Percentiles rank a stretch among this genome's conserved stretches.
These are phyloP conservation scores for Lacerta viridis DNA, from an alignment of 2,797 vertebrate genomes.

Conservation along the genomic window DNA sequence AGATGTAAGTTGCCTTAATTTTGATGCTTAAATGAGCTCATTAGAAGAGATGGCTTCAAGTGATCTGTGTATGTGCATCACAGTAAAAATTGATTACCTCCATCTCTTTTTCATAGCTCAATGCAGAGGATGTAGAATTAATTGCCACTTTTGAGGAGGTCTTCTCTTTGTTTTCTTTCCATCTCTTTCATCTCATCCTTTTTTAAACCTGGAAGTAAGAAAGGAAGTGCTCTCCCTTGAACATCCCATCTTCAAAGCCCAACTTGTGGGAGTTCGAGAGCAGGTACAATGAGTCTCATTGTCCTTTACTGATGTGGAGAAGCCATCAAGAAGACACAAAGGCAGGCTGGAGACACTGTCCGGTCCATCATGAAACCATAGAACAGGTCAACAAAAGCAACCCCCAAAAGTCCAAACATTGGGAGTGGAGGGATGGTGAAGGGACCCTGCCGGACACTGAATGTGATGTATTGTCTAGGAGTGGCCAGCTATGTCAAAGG, in stretches of 20 bases:
- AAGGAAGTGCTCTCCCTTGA: conserved; percentile 41
- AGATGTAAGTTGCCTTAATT: background rate
- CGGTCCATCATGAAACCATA: conserved; percentile 42
- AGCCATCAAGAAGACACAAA: conserved; percentile 59
- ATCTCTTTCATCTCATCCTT: conserved; percentile 22
- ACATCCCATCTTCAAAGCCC: conserved; percentile 67
- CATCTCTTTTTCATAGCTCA: background rate
- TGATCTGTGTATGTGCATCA: background rate
- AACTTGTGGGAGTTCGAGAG: conserved; percentile 36
- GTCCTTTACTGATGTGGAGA: conserved; percentile 66
- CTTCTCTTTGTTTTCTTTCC: conserved; percentile 23
- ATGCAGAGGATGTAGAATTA: background rate
- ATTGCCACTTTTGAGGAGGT: background rate
- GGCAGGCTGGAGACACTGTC: conserved; percentile 51
- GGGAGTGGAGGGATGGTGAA: conserved; percentile 32
- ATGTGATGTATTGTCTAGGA: conserved; percentile 82
- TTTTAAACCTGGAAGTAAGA: conserved; percentile 53
- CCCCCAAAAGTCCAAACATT: conserved; percentile 7
- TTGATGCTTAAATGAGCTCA: background rate
- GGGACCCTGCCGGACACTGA: conserved; percentile 61
- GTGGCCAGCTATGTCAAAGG: conserved; percentile 62
- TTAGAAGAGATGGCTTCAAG: conserved; percentile 8
- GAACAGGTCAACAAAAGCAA: conserved; percentile 67
- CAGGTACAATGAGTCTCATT: conserved; percentile 79
- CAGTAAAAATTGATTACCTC: background rate